Base-by-base conservation (phyloP, 2,113 vertebrate genomes). In the Zosterops hypoxanthus region DNA sequence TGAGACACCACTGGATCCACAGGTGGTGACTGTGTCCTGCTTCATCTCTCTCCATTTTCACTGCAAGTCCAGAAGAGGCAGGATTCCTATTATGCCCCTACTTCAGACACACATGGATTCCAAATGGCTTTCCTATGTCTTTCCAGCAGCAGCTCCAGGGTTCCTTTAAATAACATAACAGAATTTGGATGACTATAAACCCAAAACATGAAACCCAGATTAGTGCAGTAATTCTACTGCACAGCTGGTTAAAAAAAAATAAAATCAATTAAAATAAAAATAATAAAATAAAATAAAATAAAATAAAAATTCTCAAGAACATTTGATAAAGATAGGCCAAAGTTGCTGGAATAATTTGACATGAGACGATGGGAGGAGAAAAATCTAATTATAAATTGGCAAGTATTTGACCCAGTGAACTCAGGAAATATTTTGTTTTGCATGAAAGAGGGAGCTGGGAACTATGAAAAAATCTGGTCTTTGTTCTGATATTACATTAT, bases 401-500 rank as follows among this genome's bases (percentile, higher is more conserved):
- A 10, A 12, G 13, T 36, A 64, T 88, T 91, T 80, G 39, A 93
- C 72, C 31, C 21, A 34, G 16, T 36, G 33, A 91, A 78, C 18
- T 9, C 46, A 47, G 29, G 47, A 85, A 79, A 75, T 36, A 68
- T 24, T 85, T 86, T 59, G 14, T 28, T 82, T 71, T 64, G 13
- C n/a, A 70, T 90, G 56, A 88, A 92, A 92, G 53, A 19, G 52
- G 86, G 90, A 82, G 4, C 23, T 60, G 46, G 23, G 22, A 86
- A 88, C 11, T 49, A 75, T 59, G 65, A 88, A 84, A 55, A 92
- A 82, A 85, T 75, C 12, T n/a, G 26, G 23, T 80, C 31, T 57
- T 88, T 87, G 47, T 95, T 96, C 90, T 92, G 19, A 63, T 68
- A 66, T 69, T 87, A 41, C 22, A 87, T 86, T 79, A 92, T 92